A percentile compares a stretch with the other conserved stretches of the same genome.
phyloP scores from a whole-genome alignment of 1,140 invertebrate genomes.

The Brachionus koreanus region DNA sequence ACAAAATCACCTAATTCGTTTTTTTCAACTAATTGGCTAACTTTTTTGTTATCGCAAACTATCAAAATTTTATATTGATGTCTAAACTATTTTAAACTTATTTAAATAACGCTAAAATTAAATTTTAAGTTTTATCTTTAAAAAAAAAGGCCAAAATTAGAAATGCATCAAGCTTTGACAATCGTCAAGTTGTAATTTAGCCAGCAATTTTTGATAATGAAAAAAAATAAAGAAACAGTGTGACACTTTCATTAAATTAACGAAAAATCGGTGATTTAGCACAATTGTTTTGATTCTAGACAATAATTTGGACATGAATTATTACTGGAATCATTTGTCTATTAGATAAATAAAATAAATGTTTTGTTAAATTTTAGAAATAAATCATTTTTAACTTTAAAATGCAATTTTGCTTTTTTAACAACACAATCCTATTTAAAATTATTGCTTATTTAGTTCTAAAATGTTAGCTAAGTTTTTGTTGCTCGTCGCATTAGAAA shows the following conservation, averaged over 20 bases:
- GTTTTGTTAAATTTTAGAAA: neutral
- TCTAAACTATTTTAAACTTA: neutral
- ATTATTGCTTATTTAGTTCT: neutral
- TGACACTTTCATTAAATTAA: neutral
- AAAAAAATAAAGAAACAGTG: neutral
- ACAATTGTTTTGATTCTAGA: neutral
- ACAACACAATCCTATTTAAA: neutral
- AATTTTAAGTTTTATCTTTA: conserved; percentile 9
- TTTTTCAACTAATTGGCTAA: neutral
- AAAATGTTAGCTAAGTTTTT: neutral
- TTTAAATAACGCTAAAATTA: neutral
- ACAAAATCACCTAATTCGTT: neutral
- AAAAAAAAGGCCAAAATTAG: conserved; percentile 13
- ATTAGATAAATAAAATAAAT: neutral
- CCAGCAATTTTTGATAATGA: neutral
- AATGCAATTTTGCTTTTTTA: neutral
- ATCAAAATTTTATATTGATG: neutral
- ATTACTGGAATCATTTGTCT: neutral
- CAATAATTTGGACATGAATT: neutral
- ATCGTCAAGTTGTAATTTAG: conserved; percentile 25
- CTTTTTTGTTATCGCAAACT: neutral
- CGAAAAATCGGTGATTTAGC: neutral
- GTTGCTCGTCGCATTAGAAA: neutral
- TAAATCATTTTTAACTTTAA: neutral
- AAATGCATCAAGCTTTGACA: conserved; percentile 41